These are phyloP conservation scores for Temnothorax unifasciatus DNA, from an alignment of 2,888 invertebrate genomes.

Conservation along the genomic window DNA sequence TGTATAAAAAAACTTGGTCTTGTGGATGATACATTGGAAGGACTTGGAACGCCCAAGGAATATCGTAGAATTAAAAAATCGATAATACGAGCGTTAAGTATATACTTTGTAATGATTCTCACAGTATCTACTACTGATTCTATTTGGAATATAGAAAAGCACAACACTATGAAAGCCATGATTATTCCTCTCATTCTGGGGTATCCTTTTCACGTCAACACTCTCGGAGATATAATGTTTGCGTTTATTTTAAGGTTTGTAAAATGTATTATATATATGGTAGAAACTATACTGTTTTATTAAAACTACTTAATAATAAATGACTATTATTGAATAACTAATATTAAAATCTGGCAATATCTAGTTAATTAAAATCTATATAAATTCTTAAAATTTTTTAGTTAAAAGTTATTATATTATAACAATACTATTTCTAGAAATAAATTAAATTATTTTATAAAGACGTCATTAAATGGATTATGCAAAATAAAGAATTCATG, in stretches of 20 bases:
- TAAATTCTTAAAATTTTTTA: background rate
- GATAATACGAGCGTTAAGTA: background rate
- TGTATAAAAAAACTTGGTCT: slow-evolving; percentile 31
- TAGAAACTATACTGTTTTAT: background rate
- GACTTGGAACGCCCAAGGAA: slow-evolving; percentile 25
- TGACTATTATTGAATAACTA: background rate
- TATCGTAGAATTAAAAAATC: slow-evolving; percentile 1
- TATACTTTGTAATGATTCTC: background rate
- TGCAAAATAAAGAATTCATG: no score
- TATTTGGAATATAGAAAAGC: background rate
- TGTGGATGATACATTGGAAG: slow-evolving; percentile 31
- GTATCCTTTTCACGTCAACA: background rate
- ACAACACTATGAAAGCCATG: background rate
- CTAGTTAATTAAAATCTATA: background rate
- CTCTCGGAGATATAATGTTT: slow-evolving; percentile 9
- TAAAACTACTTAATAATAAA: background rate
- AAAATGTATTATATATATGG: background rate
- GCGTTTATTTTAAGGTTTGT: slow-evolving; percentile 6
- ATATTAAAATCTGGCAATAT: background rate
- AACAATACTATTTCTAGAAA: background rate
- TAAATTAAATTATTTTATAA: background rate
- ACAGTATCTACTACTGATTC: background rate
- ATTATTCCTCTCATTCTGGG: background rate
- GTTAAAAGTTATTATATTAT: background rate
- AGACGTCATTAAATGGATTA: background rate